These are phyloP conservation scores for Halichoeres trimaculatus DNA, from an alignment of 2,113 vertebrate genomes.

Conservation along the genomic window DNA sequence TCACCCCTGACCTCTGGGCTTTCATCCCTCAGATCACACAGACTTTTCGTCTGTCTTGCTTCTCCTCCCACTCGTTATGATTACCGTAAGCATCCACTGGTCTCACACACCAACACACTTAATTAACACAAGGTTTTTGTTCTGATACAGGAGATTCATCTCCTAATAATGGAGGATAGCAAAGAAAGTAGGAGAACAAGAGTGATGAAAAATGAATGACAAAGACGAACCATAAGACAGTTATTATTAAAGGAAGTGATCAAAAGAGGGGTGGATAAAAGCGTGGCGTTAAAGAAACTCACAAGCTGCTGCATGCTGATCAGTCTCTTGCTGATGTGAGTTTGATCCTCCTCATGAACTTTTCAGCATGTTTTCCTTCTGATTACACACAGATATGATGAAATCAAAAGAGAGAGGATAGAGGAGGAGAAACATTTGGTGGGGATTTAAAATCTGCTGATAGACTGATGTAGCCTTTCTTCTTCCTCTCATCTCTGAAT, in stretches of 20 bases:
- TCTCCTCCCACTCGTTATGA: slow-evolving; percentile 19
- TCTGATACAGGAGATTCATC: slow-evolving; percentile 5
- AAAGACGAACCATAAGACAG: slow-evolving; percentile 33
- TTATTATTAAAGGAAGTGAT: slow-evolving; percentile 31
- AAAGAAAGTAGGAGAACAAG: slow-evolving; percentile 40
- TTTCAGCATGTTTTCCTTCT: slow-evolving; percentile 3
- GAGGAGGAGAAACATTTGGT: background rate
- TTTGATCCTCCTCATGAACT: slow-evolving; percentile 4
- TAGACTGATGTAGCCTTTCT: slow-evolving; percentile 18
- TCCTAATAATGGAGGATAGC: slow-evolving; percentile 12
- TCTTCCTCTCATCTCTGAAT: slow-evolving; percentile 38
- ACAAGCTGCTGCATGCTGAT: background rate
- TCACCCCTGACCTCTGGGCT: slow-evolving; percentile 28
- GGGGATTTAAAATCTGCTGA: slow-evolving; percentile 19
- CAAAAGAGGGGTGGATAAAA: slow-evolving; percentile 16
- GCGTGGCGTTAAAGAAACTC: slow-evolving; percentile 9
- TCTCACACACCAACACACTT: slow-evolving; percentile 18
- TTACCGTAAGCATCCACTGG: slow-evolving; percentile 9
- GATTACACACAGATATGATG: slow-evolving; percentile 10
- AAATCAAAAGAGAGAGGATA: slow-evolving; percentile 6
- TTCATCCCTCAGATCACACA: slow-evolving; percentile 28
- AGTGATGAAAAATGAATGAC: slow-evolving; percentile 34
- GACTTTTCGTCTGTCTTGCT: slow-evolving; percentile 1
- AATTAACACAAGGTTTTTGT: slow-evolving; percentile 34
- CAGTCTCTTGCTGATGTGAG: background rate